A percentile compares a stretch with the other conserved stretches of the same genome.
phyloP scores from a whole-genome alignment of 37 sponge, comb jelly and placozoan species.

The Bolinopsis microptera region DNA sequence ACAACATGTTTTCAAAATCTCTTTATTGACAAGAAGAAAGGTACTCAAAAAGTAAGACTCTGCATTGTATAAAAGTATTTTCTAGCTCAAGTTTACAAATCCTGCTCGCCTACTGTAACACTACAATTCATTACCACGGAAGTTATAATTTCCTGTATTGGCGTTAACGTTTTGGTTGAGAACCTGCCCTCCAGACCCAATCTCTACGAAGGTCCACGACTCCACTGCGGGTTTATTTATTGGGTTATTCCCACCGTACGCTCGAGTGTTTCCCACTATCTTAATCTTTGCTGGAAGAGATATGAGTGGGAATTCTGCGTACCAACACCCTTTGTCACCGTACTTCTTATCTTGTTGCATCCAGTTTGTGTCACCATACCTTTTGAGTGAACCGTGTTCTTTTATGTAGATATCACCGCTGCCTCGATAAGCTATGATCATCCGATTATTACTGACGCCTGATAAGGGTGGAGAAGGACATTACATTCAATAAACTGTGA shows the following conservation, averaged over 20 bases:
- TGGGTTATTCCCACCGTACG: neutral
- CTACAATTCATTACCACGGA: too few relatives aligned
- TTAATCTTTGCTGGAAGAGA: neutral
- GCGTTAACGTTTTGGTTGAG: neutral
- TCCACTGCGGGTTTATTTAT: neutral
- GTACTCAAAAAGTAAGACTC: too few relatives aligned
- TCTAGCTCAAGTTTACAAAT: too few relatives aligned
- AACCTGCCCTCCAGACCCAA: neutral
- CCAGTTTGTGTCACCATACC: slow-evolving; percentile 1
- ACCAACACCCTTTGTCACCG: neutral
- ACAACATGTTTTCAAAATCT: too few relatives aligned
- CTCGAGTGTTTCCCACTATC: neutral
- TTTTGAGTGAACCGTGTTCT: neutral
- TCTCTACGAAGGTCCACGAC: slow-evolving; percentile 10
- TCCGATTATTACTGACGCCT: neutral
- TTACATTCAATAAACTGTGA: too few relatives aligned
- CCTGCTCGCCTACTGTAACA: too few relatives aligned
- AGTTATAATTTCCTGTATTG: neutral
- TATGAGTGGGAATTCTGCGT: slow-evolving; percentile 1
- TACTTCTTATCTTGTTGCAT: slow-evolving; percentile 8
- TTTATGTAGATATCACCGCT: neutral
- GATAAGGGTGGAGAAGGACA: too few relatives aligned
- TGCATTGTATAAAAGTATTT: too few relatives aligned
- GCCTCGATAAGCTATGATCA: slow-evolving; percentile 4
- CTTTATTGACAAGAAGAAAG: too few relatives aligned